phyloP scores from a whole-genome alignment of 2,797 vertebrate species.

The Columba guinea region DNA sequence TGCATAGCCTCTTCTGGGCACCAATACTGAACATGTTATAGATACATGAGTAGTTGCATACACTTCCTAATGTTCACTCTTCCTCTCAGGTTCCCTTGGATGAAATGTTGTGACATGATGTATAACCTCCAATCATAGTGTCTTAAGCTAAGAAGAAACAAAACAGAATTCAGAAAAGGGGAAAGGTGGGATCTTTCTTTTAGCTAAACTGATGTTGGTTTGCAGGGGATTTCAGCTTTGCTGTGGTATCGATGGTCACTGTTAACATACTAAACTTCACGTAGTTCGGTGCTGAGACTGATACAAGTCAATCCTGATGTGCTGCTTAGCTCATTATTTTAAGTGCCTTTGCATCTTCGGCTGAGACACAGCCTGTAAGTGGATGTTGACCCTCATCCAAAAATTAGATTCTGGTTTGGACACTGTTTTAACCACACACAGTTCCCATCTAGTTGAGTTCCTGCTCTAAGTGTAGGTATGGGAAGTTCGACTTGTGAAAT shows the following conservation, averaged over 20 bases:
- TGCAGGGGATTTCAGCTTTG: not conserved
- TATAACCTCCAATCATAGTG: not conserved
- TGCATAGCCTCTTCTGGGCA: not conserved
- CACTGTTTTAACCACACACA: not conserved
- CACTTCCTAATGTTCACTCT: not conserved
- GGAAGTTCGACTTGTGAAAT: not conserved
- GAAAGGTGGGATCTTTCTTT: not conserved
- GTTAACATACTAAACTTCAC: not conserved
- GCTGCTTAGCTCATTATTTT: not conserved
- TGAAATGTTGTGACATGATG: not conserved
- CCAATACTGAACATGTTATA: fast-evolving
- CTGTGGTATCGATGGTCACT: not conserved
- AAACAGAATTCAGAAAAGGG: not conserved
- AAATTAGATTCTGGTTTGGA: not conserved
- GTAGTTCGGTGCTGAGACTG: not conserved
- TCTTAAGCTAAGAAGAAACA: not conserved
- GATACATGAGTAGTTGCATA: not conserved
- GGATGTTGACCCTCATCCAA: not conserved
- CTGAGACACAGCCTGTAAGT: not conserved
- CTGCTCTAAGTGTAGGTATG: not conserved
- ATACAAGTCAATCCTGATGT: not conserved
- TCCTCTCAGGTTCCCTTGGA: not conserved
- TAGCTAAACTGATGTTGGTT: not conserved
- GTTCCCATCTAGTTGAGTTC: not conserved
- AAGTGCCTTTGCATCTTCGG: not conserved